Evolutionary conservation across 2,113 vertebrate species (phyloP).

Genomic region (Microtus richardsoni): DNA sequence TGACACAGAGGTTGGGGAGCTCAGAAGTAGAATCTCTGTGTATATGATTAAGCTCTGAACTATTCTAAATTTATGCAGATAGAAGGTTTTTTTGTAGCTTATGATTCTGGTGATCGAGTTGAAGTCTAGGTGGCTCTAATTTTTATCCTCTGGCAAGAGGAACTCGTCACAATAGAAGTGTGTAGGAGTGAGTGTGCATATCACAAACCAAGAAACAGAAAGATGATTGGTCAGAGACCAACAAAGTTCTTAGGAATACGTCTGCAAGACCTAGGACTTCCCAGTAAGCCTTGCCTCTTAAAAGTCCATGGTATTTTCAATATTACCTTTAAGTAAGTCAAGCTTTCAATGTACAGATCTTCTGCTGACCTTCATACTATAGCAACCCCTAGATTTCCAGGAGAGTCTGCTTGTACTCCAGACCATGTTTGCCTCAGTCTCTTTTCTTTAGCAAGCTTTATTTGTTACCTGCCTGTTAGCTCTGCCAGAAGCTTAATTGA

Average conservation of each 20-base stretch:
- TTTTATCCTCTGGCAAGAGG: background rate
- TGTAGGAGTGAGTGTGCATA: background rate
- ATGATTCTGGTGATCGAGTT: background rate
- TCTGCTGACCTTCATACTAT: background rate
- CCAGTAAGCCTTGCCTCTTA: background rate
- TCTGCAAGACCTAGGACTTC: background rate
- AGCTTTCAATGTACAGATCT: background rate
- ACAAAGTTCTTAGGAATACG: background rate
- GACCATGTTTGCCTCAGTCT: background rate
- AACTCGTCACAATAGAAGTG: background rate
- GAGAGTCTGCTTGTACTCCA: background rate
- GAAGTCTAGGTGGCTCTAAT: background rate
- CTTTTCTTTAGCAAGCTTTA: background rate
- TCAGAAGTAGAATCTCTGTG: background rate
- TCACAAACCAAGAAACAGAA: background rate
- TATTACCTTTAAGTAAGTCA: background rate
- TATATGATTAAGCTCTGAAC: background rate
- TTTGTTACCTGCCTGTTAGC: background rate
- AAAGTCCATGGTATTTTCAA: background rate
- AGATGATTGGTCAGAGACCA: background rate
- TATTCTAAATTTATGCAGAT: background rate
- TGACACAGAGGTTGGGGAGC: background rate
- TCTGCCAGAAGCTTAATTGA: constrained; percentile 50
- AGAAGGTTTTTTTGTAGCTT: background rate
- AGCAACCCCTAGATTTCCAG: background rate